These are phyloP conservation scores for Hydrochoerus hydrochaeris DNA, from an alignment of 2,113 vertebrate genomes.

Conservation along the genomic window DNA sequence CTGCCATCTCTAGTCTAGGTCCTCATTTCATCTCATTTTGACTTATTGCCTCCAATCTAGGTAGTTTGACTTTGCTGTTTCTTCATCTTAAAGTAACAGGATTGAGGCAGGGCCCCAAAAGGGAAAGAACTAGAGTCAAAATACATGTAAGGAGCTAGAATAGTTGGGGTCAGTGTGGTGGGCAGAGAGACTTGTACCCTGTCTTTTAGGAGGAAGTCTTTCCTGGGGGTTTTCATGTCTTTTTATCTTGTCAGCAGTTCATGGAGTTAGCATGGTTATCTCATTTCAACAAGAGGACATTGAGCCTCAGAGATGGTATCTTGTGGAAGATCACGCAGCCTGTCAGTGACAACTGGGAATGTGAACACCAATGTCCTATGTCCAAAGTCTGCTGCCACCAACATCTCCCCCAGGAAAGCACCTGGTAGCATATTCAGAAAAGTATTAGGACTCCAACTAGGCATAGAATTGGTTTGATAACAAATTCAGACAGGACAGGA, in stretches of 20 bases:
- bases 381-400: background rate
- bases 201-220: background rate
- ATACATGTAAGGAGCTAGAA: background rate
- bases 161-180: background rate
- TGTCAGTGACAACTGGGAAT: background rate
- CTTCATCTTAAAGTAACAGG: background rate
- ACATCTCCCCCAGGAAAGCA: background rate
- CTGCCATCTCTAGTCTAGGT: background rate
- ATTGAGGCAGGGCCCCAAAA: background rate
- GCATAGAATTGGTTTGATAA: background rate
- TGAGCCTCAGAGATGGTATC: background rate
- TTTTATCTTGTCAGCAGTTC: background rate
- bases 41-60: background rate
- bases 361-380: background rate
- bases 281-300: background rate
- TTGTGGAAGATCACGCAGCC: background rate
- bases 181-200: background rate
- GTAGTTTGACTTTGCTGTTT: background rate
- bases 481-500: background rate
- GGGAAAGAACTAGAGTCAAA: background rate
- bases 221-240: background rate
- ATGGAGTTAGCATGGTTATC: background rate
- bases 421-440: slow-evolving; percentile 3
- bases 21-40: background rate
- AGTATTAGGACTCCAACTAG: background rate